Evolutionary conservation across 1,140 invertebrate species (phyloP).

Genomic region (Caenorhabditis tropicalis): DNA sequence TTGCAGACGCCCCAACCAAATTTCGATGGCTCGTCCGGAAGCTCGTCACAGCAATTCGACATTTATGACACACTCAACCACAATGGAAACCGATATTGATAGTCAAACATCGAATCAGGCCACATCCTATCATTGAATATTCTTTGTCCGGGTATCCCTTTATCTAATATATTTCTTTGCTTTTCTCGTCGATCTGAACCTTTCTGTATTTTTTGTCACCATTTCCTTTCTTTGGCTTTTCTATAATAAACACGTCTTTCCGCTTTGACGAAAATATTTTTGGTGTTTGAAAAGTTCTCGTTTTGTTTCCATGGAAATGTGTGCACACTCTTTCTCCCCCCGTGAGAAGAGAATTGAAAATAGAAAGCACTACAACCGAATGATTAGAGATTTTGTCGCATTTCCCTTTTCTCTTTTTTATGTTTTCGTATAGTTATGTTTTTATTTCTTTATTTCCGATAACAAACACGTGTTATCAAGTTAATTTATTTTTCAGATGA

Average conservation of each 20-base stretch:
- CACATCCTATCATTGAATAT: conserved; percentile 3
- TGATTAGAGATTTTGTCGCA: not conserved
- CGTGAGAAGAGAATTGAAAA: no score
- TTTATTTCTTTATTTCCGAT: not conserved
- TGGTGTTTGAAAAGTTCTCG: not conserved
- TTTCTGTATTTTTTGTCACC: not conserved
- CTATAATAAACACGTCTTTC: not conserved
- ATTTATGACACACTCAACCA: conserved; percentile 32
- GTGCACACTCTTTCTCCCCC: not conserved
- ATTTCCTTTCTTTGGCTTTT: not conserved
- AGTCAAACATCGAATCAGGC: conserved; percentile 22
- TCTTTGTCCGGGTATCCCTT: not conserved
- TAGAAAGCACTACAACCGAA: conserved; percentile 25
- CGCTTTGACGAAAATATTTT: not conserved
- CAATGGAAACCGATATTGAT: conserved; percentile 28
- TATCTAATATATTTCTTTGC: not conserved
- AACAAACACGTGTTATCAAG: not conserved
- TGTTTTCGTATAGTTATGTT: not conserved
- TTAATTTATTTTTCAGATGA: not conserved
- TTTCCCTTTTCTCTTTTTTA: not conserved
- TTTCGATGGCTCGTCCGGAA: not conserved
- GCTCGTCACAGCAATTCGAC: conserved; percentile 29
- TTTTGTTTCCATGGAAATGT: not conserved
- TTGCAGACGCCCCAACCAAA: conserved; percentile 36
- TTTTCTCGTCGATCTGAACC: not conserved